Conservation (phyloP, 1,140 invertebrate species). For the Arctopsyche grandis region DNA sequence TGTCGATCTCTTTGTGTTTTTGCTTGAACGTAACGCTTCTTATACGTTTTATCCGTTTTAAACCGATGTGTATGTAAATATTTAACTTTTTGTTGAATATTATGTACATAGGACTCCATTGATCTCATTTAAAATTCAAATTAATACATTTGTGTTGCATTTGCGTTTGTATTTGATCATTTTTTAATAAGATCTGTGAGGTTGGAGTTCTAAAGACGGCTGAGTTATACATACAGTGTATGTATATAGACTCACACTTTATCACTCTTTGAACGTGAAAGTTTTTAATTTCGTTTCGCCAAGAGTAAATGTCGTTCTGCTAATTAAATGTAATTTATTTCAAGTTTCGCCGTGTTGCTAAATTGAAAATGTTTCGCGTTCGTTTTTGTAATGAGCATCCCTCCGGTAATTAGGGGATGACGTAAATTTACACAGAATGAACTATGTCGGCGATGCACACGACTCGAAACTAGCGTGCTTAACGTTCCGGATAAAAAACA, state of each 20-base stretch:
- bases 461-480: neutral
- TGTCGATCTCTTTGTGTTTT: too few relatives aligned
- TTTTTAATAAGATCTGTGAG: too few relatives aligned
- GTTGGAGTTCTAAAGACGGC: too few relatives aligned
- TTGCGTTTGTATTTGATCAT: too few relatives aligned
- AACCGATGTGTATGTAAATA: too few relatives aligned
- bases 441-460: neutral
- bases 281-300: conserved; percentile 19
- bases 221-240: neutral
- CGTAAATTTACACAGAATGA: conserved; percentile 4
- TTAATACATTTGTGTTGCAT: too few relatives aligned
- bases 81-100: too few relatives aligned
- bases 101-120: too few relatives aligned
- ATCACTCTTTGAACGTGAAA: neutral
- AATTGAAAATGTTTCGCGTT: conserved; percentile 22
- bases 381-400: conserved; percentile 13
- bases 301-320: conserved; percentile 14
- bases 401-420: conserved; percentile 11
- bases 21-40: too few relatives aligned
- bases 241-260: neutral
- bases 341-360: conserved; percentile 17
- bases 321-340: conserved; percentile 26
- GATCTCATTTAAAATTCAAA: too few relatives aligned
- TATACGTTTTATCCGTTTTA: too few relatives aligned
- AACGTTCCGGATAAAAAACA: conserved; percentile 9